Evolutionary conservation across 2,888 invertebrate genomes (phyloP).

Genomic region (Aradus depressus): DNA sequence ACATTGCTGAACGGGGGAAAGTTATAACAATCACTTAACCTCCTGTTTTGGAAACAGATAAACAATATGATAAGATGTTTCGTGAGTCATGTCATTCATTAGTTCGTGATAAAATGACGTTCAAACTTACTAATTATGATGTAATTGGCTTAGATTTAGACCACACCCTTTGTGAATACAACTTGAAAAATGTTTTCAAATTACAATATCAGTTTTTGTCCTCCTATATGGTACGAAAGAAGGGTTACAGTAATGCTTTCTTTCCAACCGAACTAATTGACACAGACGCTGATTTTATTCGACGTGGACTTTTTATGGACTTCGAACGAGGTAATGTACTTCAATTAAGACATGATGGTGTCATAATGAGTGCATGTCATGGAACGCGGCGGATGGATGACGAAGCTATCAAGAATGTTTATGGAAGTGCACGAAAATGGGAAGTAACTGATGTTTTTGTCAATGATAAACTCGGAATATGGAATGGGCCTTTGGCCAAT

Average conservation of each 20-base stretch:
- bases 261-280: conserved; percentile 42
- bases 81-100: no score
- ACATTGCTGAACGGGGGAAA: no score
- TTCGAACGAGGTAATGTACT: conserved; percentile 51
- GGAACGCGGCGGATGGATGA: conserved; percentile 47
- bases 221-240: conserved; percentile 48
- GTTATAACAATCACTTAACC: no score
- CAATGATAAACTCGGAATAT: conserved; percentile 45
- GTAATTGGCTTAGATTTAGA: conserved; percentile 66
- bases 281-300: conserved; percentile 50
- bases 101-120: no score
- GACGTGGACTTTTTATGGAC: conserved; percentile 60
- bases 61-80: no score
- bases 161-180: conserved; percentile 58
- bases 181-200: conserved; percentile 49
- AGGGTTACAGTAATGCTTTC: conserved; percentile 42
- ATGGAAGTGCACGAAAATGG: conserved; percentile 49
- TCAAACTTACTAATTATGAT: conserved; percentile 44
- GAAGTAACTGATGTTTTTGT: conserved; percentile 42
- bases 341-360: conserved; percentile 48
- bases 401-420: conserved; percentile 44
- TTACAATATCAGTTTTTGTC: conserved; percentile 50
- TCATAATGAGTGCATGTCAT: conserved; percentile 52
- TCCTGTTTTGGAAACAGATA: no score
- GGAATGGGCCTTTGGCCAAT: conserved; percentile 51